Base-by-base conservation (phyloP, 2,888 invertebrate genomes). In the Drosophila ezoana region DNA sequence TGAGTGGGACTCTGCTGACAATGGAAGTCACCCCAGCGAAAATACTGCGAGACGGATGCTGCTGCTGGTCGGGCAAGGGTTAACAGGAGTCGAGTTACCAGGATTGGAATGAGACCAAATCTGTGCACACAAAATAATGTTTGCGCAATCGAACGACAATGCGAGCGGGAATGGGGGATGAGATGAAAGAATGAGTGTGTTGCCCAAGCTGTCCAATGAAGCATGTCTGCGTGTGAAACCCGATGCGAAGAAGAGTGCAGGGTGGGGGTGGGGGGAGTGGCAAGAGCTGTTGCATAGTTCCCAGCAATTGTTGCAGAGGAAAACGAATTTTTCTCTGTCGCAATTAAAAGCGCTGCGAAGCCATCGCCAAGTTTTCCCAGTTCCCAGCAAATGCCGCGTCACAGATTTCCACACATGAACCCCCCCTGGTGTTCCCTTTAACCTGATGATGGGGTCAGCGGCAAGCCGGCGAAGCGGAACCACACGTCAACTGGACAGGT, bases 401-500 rank as follows among this genome's bases (percentile, higher is more conserved):
- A 87, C 82, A 87, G 85, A 89, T 89, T 87, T 84, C 70, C 87
- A 81, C 87, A 74, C 75, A 74, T 66, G 35, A 1, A 14, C n/a
- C 4, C 6, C 20, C n/a, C 41, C 3, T 1, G 13, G 20, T 20
- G 20, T 20, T 20, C 38, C 14, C 37, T n/a, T 23, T 33, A 20
- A 18, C 23, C 2, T 16, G 10, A 6, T 11, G 18, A 32, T 58
- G 67, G 72, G 68, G 73, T 76, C 77, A 80, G 73, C 81, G 68
- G 78, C 60, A 52, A 53, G 49, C 67, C 72, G 74, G 23, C 83
- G 75, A 75, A 81, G 83, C 83, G 83, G 83, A 84, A 84, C 83
- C 83, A 89, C 89, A 89, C 89, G 82, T 84, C 89, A 89, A 78
- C 81, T 72, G 87, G 87, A 72, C 66, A 77, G 77, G 48, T 63